Percentiles rank a stretch among this genome's conserved stretches.
phyloP scores from a whole-genome alignment of 35 echinoderm and acorn worm genomes.

The Amphiura filiformis region DNA sequence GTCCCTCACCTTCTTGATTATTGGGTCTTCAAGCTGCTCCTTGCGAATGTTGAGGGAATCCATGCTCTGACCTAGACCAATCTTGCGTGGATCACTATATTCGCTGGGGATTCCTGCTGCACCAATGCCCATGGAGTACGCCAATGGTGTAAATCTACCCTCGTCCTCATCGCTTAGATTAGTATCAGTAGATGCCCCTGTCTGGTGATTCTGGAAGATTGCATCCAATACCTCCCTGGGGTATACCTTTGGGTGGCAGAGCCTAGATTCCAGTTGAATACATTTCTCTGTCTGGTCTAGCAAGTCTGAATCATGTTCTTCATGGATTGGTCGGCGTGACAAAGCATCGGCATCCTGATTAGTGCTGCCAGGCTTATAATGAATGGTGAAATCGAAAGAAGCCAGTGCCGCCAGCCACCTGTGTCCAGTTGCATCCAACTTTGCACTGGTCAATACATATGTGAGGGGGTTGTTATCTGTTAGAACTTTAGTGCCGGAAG shows the following conservation, averaged over 20 bases:
- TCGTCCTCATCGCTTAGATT: too few relatives aligned
- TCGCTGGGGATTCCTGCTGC: too few relatives aligned
- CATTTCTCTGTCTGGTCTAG: neutral
- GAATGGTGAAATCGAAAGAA: conserved; percentile 45
- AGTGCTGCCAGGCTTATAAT: conserved; percentile 24
- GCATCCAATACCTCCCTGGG: neutral
- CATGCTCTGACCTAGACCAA: too few relatives aligned
- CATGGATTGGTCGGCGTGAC: conserved; percentile 21
- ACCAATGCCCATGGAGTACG: too few relatives aligned
- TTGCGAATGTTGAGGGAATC: too few relatives aligned
- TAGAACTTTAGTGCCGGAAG: conserved; percentile 26
- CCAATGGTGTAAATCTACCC: too few relatives aligned
- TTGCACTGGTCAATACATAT: conserved; percentile 59
- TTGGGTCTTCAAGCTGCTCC: neutral
- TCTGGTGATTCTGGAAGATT: too few relatives aligned
- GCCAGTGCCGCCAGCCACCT: conserved; percentile 59
- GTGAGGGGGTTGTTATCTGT: conserved; percentile 77
- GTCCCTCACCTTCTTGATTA: neutral
- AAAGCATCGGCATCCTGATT: conserved; percentile 50
- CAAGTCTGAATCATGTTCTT: neutral
- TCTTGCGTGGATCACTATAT: too few relatives aligned
- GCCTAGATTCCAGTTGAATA: too few relatives aligned
- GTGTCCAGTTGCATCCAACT: conserved; percentile 66
- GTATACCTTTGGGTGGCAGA: neutral
- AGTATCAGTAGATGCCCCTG: too few relatives aligned